Evolutionary conservation across 1,140 invertebrate genomes (phyloP).

Genomic region (Drosophila nikananu): DNA sequence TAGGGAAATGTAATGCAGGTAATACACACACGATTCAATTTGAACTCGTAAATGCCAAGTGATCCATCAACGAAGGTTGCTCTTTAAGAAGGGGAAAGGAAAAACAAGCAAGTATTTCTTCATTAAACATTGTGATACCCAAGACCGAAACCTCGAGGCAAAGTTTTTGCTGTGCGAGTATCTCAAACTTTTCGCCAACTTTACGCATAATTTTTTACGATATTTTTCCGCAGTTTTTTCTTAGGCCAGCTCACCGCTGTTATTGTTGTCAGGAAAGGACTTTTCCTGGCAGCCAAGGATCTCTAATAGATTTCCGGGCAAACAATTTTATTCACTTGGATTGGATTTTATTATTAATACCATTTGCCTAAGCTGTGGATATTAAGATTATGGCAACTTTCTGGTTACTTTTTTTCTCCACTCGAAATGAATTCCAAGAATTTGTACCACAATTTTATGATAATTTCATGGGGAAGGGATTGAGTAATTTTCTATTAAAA

Average conservation of each 20-base stretch:
- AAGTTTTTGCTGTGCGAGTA: constrained; percentile 32
- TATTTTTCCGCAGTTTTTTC: constrained; percentile 45
- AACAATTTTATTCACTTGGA: constrained; percentile 41
- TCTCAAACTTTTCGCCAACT: constrained; percentile 48
- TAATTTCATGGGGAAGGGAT: background rate
- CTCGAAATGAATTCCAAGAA: constrained; percentile 9
- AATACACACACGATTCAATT: background rate
- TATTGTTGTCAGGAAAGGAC: constrained; percentile 30
- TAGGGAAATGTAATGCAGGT: background rate
- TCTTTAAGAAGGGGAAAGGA: background rate
- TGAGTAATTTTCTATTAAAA: background rate
- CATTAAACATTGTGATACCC: constrained; percentile 40
- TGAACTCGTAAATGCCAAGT: background rate
- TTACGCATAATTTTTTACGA: constrained; percentile 60
- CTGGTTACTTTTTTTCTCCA: background rate
- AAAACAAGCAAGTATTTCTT: constrained; percentile 35
- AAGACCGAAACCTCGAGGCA: constrained; percentile 21
- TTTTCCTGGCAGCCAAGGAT: constrained; percentile 13
- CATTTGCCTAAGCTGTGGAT: constrained; percentile 36
- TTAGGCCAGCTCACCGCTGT: constrained; percentile 7
- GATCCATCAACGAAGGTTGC: constrained; percentile 17
- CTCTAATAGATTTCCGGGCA: constrained; percentile 42
- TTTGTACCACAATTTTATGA: constrained; percentile 13
- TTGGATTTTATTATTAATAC: constrained; percentile 43
- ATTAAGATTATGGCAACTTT: constrained; percentile 30